phyloP scores from a whole-genome alignment of 2,888 invertebrate genomes.

The Tiliacea citrago region DNA sequence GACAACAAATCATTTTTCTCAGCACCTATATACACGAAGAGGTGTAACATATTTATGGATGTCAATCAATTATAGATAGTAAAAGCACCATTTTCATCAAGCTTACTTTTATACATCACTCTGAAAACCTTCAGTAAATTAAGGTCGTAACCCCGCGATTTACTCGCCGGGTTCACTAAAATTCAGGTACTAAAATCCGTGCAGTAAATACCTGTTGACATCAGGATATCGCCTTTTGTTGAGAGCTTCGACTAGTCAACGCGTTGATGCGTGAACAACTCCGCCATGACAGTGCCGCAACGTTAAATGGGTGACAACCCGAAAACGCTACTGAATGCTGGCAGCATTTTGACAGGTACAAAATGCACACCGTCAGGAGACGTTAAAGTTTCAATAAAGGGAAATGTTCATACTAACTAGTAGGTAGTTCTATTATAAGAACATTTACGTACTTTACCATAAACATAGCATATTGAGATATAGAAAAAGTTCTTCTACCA shows the following conservation, averaged over 20 bases:
- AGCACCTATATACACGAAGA: background rate
- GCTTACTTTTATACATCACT: no score
- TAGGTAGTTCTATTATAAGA: background rate
- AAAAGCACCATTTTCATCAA: constrained; percentile 7
- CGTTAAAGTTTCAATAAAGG: background rate
- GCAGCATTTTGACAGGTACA: constrained; percentile 6
- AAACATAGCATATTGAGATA: background rate
- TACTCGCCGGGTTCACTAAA: background rate
- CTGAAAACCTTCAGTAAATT: background rate
- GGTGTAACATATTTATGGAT: background rate
- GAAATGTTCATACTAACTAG: background rate
- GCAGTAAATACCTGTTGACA: constrained; percentile 18
- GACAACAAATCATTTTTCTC: background rate
- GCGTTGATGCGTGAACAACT: constrained; percentile 3
- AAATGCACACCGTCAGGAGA: background rate
- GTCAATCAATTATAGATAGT: background rate
- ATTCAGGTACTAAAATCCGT: background rate
- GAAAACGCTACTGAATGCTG: background rate
- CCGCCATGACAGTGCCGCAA: constrained; percentile 5
- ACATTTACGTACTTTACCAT: background rate
- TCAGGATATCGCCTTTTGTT: constrained; percentile 10
- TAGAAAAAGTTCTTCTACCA: background rate
- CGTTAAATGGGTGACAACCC: constrained; percentile 11
- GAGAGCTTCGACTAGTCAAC: background rate
- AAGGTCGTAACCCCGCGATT: background rate